phyloP scores from a whole-genome alignment of 2,888 invertebrate genomes.

The Conchocele bisecta region DNA sequence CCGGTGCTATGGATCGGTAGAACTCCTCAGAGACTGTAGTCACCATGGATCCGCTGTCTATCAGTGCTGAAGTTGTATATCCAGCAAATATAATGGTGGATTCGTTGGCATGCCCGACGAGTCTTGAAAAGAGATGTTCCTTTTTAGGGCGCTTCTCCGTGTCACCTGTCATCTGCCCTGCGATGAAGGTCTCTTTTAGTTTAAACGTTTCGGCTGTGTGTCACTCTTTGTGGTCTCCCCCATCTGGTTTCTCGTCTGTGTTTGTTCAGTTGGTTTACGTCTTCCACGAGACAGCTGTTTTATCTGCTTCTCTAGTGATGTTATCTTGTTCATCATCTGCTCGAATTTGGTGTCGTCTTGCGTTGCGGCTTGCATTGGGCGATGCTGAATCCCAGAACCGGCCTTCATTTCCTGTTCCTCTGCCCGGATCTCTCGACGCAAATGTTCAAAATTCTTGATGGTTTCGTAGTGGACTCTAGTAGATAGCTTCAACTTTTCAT shows the following conservation, averaged over 20 bases:
- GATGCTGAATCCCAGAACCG: not conserved
- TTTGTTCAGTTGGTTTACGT: not conserved
- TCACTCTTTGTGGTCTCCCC: not conserved
- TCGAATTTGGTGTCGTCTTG: not conserved
- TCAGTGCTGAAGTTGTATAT: not conserved
- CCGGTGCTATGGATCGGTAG: not conserved
- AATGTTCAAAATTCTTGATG: not conserved
- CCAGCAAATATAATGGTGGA: not conserved
- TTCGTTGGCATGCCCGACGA: conserved; percentile 2
- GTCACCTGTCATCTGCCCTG: not conserved
- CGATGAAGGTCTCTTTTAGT: not conserved
- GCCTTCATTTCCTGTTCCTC: not conserved
- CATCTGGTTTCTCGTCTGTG: not conserved
- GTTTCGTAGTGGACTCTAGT: not conserved
- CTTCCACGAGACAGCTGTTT: not conserved
- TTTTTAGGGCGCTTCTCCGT: not conserved
- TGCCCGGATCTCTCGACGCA: not conserved
- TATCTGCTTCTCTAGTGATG: not conserved
- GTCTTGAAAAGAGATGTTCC: not conserved
- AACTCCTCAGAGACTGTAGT: conserved; percentile 7
- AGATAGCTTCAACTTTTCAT: not conserved
- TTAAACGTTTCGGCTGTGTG: not conserved
- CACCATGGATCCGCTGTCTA: conserved; percentile 21
- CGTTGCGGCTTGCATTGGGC: not conserved
- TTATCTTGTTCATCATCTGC: not conserved